phyloP scores from a whole-genome alignment of 2,113 vertebrate genomes.

The Onychostruthus taczanowskii region DNA sequence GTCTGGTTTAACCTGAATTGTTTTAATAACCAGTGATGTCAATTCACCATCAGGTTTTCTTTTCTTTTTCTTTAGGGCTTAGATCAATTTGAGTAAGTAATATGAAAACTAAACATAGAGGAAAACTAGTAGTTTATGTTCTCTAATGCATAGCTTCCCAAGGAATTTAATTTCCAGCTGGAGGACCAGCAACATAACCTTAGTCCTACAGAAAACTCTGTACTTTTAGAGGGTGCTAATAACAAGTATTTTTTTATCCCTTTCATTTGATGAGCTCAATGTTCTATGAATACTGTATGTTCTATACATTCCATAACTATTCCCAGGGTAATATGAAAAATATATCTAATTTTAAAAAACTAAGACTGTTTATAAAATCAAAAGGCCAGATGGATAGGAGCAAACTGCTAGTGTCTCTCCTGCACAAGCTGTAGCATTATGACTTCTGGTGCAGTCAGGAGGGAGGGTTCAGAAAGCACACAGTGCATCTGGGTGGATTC shows the following conservation, averaged over 20 bases:
- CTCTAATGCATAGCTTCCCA: neutral
- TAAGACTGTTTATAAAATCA: neutral
- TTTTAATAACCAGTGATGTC: neutral
- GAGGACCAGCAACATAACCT: neutral
- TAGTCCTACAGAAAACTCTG: neutral
- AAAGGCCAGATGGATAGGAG: neutral
- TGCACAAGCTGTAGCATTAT: neutral
- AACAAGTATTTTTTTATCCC: neutral
- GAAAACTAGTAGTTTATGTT: neutral
- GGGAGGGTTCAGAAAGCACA: neutral
- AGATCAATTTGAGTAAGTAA: neutral
- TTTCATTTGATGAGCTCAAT: neutral
- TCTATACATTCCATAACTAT: neutral
- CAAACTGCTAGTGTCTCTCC: neutral
- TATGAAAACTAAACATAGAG: neutral
- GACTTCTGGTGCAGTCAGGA: neutral
- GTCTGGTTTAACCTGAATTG: neutral
- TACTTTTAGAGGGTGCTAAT: neutral
- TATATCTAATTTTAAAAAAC: neutral
- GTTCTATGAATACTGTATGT: neutral
- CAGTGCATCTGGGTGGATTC: neutral
- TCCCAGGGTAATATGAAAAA: neutral
- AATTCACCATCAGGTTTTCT: neutral
- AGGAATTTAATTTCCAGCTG: neutral
- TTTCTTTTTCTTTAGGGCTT: neutral